Percentiles rank a stretch among this genome's conserved stretches.
These are phyloP conservation scores for Pseudomyrmex flavicornis DNA, from an alignment of 1,140 invertebrate genomes.

Conservation along the genomic window DNA sequence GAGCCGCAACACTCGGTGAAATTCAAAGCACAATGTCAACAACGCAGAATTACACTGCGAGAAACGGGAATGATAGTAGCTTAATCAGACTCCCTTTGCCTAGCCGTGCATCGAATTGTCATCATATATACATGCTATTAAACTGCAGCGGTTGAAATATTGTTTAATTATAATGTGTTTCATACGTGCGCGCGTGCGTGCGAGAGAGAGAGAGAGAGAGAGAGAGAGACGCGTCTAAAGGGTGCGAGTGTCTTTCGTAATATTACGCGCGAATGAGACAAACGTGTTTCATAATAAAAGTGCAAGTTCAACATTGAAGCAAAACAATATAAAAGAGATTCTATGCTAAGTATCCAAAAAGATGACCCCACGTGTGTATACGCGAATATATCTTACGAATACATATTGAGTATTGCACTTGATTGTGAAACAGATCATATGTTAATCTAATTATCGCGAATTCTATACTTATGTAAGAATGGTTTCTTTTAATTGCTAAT, in stretches of 20 bases:
- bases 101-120: conserved; percentile 59
- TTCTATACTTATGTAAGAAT: not conserved
- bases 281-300: not conserved
- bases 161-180: conserved; percentile 28
- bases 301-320: not conserved
- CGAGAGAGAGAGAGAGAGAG: not conserved
- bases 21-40: conserved; percentile 76
- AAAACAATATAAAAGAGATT: conserved; percentile 10
- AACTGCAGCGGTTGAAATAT: conserved; percentile 61
- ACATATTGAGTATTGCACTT: no score
- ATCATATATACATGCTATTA: conserved; percentile 60
- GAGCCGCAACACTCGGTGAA: conserved; percentile 79
- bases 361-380: no score
- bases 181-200: not conserved
- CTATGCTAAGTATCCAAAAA: not conserved
- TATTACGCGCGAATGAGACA: not conserved
- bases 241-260: not conserved
- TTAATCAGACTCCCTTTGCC: conserved; percentile 72
- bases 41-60: conserved; percentile 75
- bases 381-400: no score
- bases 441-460: no score
- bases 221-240: no score
- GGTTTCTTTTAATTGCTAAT: not conserved
- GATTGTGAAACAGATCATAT: no score
- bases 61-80: conserved; percentile 72